phyloP scores from a whole-genome alignment of 2,113 vertebrate species.

The Callionymus lyra region DNA sequence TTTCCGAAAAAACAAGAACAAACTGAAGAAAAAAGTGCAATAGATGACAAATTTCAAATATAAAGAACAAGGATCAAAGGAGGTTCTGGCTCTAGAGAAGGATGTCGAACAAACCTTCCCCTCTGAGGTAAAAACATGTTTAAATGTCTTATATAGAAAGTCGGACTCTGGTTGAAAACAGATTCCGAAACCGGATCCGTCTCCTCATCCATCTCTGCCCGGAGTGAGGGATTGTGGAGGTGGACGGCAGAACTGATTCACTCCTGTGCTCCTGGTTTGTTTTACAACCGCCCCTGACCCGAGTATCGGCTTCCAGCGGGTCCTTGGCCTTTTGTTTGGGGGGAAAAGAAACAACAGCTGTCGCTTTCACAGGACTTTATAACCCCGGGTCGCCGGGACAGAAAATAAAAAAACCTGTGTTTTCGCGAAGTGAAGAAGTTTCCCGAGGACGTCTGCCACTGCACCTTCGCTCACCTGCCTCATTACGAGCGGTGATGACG shows the following conservation, averaged over 20 bases:
- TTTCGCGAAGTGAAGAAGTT: slow-evolving; percentile 8
- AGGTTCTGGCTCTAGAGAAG: too few species aligned
- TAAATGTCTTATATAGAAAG: too few species aligned
- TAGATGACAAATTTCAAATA: too few species aligned
- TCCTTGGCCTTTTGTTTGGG: slow-evolving; percentile 57
- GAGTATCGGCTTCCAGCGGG: slow-evolving; percentile 55
- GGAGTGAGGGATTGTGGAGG: slow-evolving; percentile 32
- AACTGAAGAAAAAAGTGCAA: too few species aligned
- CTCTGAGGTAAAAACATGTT: too few species aligned
- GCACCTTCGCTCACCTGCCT: slow-evolving; percentile 63
- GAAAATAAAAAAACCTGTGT: slow-evolving; percentile 57
- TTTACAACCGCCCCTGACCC: slow-evolving; percentile 49
- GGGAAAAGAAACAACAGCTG: slow-evolving; percentile 79
- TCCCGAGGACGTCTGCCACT: slow-evolving; percentile 31
- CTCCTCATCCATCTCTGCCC: slow-evolving; percentile 18
- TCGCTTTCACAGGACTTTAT: slow-evolving; percentile 86
- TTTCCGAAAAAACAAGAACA: too few species aligned
- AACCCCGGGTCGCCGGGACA: slow-evolving; percentile 65
- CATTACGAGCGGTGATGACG: slow-evolving; percentile 72
- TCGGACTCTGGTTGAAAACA: too few species aligned
- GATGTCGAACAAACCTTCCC: too few species aligned
- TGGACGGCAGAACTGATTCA: slow-evolving; percentile 28
- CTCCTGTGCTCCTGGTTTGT: slow-evolving; percentile 21
- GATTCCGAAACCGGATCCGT: slow-evolving; percentile 16
- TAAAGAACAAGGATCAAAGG: too few species aligned